Conservation (phyloP, 2,797 vertebrate genomes). For the Peromyscus aztecus region DNA sequence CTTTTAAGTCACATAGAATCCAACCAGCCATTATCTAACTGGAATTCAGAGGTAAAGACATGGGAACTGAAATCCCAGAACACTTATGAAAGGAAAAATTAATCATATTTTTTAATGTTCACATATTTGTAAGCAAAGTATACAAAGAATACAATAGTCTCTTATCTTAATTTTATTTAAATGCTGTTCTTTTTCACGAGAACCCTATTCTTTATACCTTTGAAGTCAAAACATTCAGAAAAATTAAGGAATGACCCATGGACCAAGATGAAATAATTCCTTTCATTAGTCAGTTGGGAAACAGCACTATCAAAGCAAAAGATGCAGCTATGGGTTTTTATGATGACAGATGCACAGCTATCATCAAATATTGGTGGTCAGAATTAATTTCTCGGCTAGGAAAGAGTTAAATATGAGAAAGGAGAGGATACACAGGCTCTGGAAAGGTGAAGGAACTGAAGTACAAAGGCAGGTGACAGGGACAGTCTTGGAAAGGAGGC, state of each 20-base stretch:
- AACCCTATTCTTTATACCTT: constrained; percentile 53
- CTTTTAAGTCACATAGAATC: constrained; percentile 72
- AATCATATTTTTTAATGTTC: not conserved
- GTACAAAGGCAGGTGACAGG: not conserved
- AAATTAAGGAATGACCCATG: constrained; percentile 8
- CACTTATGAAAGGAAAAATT: constrained; percentile 72
- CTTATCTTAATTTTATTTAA: constrained; percentile 71
- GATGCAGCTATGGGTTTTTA: not conserved
- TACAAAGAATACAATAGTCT: not conserved
- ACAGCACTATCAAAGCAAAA: accelerated
- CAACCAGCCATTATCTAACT: constrained; percentile 78
- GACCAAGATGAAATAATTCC: not conserved
- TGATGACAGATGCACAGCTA: not conserved
- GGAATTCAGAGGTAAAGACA: constrained; percentile 71
- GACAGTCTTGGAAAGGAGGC: not conserved
- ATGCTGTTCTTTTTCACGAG: not conserved
- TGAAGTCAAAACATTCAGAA: constrained; percentile 34
- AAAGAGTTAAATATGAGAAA: not conserved
- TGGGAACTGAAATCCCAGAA: constrained; percentile 75
- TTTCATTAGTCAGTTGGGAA: not conserved
- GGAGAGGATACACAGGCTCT: not conserved
- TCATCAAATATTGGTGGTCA: not conserved
- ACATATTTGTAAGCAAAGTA: constrained; percentile 8
- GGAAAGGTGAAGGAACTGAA: not conserved
- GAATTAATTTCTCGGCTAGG: not conserved